These are phyloP conservation scores for Sesia apiformis DNA, from an alignment of 2,888 invertebrate species.

Conservation along the genomic window DNA sequence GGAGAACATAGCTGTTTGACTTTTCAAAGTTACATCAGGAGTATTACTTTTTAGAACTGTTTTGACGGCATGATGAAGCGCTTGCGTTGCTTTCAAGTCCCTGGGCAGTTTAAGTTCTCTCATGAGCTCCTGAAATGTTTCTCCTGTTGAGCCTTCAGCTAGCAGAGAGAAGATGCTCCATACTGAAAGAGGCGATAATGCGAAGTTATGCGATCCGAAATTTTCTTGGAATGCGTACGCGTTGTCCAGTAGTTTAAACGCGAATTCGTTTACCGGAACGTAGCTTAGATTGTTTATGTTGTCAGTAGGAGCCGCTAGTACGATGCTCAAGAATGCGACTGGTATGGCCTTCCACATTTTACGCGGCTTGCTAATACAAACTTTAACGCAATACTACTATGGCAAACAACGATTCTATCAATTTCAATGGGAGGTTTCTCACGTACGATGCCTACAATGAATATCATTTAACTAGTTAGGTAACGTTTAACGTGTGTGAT, in stretches of 20 bases:
- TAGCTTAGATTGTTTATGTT: slow-evolving; percentile 21
- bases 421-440: slow-evolving; percentile 37
- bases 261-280: slow-evolving; percentile 45
- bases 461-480: slow-evolving; percentile 45
- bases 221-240: slow-evolving; percentile 50
- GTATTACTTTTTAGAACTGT: slow-evolving; percentile 35
- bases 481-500: slow-evolving; percentile 23
- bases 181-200: slow-evolving; percentile 53
- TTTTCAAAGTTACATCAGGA: slow-evolving; percentile 40
- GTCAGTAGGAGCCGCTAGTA: slow-evolving; percentile 33
- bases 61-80: slow-evolving; percentile 39
- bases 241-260: slow-evolving; percentile 48
- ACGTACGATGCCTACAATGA: slow-evolving; percentile 43
- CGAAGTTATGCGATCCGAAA: slow-evolving; percentile 47
- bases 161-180: slow-evolving; percentile 59
- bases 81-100: slow-evolving; percentile 44
- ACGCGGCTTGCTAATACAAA: slow-evolving; percentile 24
- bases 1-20: slow-evolving; percentile 47
- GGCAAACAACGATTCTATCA: slow-evolving; percentile 30
- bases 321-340: slow-evolving; percentile 25
- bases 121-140: slow-evolving; percentile 53
- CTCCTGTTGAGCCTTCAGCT: slow-evolving; percentile 57
- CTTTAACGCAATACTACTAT: slow-evolving; percentile 30
- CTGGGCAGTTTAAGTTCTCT: slow-evolving; percentile 40
- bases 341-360: slow-evolving; percentile 39